Evolutionary conservation across 2,888 invertebrate genomes (phyloP).

Genomic region (Chirona hameri): DNA sequence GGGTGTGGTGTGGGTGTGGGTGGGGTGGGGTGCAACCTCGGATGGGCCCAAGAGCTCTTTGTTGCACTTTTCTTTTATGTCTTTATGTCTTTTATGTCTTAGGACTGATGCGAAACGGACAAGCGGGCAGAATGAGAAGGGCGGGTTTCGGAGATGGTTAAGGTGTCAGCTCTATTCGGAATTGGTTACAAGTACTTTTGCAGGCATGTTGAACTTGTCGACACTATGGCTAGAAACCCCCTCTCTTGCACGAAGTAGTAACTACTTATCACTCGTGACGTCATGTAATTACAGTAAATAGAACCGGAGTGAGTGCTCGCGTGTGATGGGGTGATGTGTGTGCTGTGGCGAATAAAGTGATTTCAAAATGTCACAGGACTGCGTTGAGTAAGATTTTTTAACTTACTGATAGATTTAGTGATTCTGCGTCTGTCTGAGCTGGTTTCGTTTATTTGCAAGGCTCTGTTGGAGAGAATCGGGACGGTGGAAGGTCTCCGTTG

Average conservation of each 20-base stretch:
- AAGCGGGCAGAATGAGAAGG: too few relatives aligned
- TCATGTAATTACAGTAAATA: slow-evolving; percentile 41
- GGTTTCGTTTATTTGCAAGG: background rate
- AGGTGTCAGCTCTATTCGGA: background rate
- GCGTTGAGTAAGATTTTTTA: background rate
- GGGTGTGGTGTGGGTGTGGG: too few relatives aligned
- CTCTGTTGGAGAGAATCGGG: background rate
- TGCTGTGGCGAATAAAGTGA: background rate
- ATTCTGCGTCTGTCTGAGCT: background rate
- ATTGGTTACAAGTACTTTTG: background rate
- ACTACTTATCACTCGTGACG: slow-evolving; percentile 38
- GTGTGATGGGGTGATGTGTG: background rate
- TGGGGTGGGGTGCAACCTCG: too few relatives aligned
- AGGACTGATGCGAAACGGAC: too few relatives aligned
- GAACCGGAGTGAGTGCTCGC: slow-evolving; percentile 32
- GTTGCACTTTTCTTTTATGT: too few relatives aligned
- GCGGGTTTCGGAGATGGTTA: too few relatives aligned
- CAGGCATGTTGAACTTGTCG: background rate
- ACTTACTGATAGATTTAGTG: background rate
- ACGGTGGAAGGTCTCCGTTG: background rate
- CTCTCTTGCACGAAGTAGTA: slow-evolving; percentile 2
- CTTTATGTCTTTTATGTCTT: too few relatives aligned
- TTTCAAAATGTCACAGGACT: background rate
- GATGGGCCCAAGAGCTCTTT: too few relatives aligned
- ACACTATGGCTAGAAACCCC: background rate